phyloP scores from a whole-genome alignment of 2,797 vertebrate species.

The Eidolon dupreanum region DNA sequence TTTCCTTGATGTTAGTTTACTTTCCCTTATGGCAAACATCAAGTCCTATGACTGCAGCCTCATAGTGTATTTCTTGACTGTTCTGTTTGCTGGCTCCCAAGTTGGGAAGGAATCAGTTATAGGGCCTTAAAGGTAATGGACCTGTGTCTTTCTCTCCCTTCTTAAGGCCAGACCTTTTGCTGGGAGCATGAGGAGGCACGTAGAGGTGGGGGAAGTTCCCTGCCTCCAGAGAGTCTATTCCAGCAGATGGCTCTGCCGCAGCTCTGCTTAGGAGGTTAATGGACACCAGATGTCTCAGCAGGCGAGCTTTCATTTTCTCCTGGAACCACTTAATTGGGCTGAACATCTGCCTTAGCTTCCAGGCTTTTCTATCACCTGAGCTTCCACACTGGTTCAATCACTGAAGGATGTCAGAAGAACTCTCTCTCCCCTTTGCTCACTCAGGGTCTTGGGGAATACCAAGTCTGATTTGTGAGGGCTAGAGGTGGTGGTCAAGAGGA shows the following conservation, averaged over 20 bases:
- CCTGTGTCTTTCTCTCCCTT: neutral
- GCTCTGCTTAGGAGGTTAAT: neutral
- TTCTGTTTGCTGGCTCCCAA: neutral
- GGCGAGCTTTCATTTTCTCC: conserved; percentile 44
- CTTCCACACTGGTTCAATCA: neutral
- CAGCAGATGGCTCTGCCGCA: conserved; percentile 50
- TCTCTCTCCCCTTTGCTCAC: neutral
- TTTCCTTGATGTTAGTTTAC: neutral
- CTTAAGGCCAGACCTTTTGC: neutral
- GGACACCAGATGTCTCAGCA: neutral
- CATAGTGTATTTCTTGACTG: neutral
- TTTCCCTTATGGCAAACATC: neutral
- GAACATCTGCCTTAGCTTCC: conserved; percentile 66
- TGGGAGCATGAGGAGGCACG: conserved; percentile 10
- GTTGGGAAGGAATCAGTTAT: neutral
- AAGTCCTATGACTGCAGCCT: neutral
- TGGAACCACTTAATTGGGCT: conserved; percentile 55
- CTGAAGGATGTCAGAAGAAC: accelerated
- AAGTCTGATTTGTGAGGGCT: neutral
- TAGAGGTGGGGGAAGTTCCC: conserved; percentile 9
- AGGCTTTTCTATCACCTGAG: conserved; percentile 42
- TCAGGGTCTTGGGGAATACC: accelerated
- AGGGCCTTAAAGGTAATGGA: neutral
- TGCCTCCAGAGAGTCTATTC: conserved; percentile 36
- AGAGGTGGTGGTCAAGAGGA: neutral